Conservation (phyloP, 2,113 vertebrate species). For the Spea multiplicata region DNA sequence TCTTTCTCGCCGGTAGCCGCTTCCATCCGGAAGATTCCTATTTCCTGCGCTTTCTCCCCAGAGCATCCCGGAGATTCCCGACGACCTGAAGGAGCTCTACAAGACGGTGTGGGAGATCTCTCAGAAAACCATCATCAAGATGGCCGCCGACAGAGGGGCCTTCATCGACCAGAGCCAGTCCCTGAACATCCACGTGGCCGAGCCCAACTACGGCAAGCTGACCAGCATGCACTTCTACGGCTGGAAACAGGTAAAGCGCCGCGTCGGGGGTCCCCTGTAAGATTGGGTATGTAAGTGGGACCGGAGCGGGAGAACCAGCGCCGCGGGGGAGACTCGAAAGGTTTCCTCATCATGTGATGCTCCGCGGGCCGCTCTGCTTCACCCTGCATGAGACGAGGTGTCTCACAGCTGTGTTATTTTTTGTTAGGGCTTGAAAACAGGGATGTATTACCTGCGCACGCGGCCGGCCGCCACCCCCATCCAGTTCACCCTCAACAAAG, state of each 20-base stretch:
- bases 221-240: slow-evolving; percentile 98
- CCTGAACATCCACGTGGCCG: slow-evolving; percentile 93
- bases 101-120: slow-evolving; percentile 98
- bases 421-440: slow-evolving; percentile 89
- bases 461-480: slow-evolving; percentile 95
- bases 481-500: slow-evolving; percentile 95
- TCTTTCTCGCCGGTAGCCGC: too few relatives aligned
- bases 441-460: slow-evolving; percentile 95
- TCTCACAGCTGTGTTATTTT: background rate
- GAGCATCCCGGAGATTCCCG: slow-evolving; percentile 78
- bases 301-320: too few relatives aligned
- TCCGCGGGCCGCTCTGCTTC: slow-evolving; percentile 87
- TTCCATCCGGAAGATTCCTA: background rate
- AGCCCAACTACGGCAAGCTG: slow-evolving; percentile 95
- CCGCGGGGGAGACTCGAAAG: slow-evolving; percentile 84
- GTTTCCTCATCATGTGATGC: slow-evolving; percentile 68
- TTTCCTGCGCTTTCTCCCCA: slow-evolving; percentile 41
- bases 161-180: slow-evolving; percentile 98
- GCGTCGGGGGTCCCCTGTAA: too few relatives aligned
- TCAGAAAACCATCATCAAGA: slow-evolving; percentile 89
- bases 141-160: slow-evolving; percentile 91
- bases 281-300: too few relatives aligned
- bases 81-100: slow-evolving; percentile 89
- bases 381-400: slow-evolving; percentile 85
- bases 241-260: slow-evolving; percentile 84